A percentile compares a stretch with the other conserved stretches of the same genome.
Conservation (phyloP, 2,797 vertebrate species). For the Sebastes minor region DNA sequence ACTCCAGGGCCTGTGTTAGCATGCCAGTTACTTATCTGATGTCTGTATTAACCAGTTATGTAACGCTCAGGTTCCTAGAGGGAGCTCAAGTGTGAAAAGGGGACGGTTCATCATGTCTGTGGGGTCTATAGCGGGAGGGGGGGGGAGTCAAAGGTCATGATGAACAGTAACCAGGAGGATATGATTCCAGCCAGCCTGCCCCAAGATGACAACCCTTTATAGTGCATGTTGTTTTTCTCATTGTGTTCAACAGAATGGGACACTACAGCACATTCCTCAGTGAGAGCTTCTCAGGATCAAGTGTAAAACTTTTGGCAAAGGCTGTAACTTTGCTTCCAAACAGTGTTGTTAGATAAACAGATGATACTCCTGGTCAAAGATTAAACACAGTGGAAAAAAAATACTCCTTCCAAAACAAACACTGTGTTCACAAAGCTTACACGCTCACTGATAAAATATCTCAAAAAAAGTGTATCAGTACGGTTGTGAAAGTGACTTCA, state of each 20-base stretch:
- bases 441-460: constrained; percentile 23
- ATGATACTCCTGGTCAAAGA: constrained; percentile 21
- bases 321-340: not conserved
- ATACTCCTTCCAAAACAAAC: constrained; percentile 33
- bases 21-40: constrained; percentile 27
- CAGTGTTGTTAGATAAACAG: constrained; percentile 16
- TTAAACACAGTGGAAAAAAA: not conserved
- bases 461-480: not conserved
- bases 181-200: not conserved
- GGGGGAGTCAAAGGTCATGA: constrained; percentile 16
- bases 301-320: not conserved
- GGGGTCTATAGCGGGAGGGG: not conserved
- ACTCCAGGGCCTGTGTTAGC: constrained; percentile 16
- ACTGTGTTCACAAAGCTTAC: not conserved
- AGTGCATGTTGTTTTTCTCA: constrained; percentile 5
- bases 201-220: constrained; percentile 12
- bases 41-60: constrained; percentile 43
- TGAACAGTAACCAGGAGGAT: constrained; percentile 43
- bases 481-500: not conserved
- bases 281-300: not conserved
- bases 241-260: constrained; percentile 12
- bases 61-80: constrained; percentile 23
- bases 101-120: constrained; percentile 16
- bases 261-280: constrained; percentile 34
- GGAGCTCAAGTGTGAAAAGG: constrained; percentile 7